Evolutionary conservation across 2,797 vertebrate genomes (phyloP), one percentile per base, ranked within the genome.

Genomic region (Ficedula albicollis): DNA sequence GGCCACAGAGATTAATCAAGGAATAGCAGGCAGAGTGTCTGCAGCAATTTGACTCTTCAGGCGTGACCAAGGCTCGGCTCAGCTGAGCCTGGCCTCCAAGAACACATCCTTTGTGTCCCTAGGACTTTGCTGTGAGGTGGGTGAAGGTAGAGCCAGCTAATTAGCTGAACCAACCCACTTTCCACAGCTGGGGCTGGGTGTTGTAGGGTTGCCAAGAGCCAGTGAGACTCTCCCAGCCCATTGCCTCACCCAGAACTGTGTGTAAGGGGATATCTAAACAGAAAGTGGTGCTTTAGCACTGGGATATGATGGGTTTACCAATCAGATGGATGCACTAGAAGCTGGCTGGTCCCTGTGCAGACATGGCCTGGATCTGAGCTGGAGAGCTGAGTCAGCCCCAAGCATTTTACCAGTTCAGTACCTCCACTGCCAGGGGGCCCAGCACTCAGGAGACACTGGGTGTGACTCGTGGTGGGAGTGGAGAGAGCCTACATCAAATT

Each of bases 241-340:
- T 36, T 74, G 56, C 34, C 43, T 89, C 34, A 59, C 64, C 15
- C 49, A 58, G 56, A 90, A 38, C n/a, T 44, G 8, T 4, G 13
- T 62, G 56, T 43, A 39, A 88, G 46, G 63, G 49, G 17, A n/a
- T 63, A 5, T 23, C 15, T 7, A 34, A 79, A 76, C 25, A 84
- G 68, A 29, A 84, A n/a, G 21, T 10, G 20, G 64, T 89, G 44
- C 69, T 75, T 72, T 80, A 69, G 56, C 46, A 12, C n/a, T 74
- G 60, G 52, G 43, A 2, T 84, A 1, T 36, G 46, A 18, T 4
- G 66, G 62, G 39, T 70, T 81, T 84, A 13, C 34, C 62, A 86
- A 78, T 32, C 83, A 58, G 68, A 88, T 1, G 34, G 83, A 93
- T 94, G 93, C 90, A 96, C 96, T 62, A 86, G 96, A 95, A 93